Percentiles rank a stretch among this genome's conserved stretches.
These are phyloP conservation scores for Cygnus olor DNA, from an alignment of 2,797 vertebrate genomes.

Conservation along the genomic window DNA sequence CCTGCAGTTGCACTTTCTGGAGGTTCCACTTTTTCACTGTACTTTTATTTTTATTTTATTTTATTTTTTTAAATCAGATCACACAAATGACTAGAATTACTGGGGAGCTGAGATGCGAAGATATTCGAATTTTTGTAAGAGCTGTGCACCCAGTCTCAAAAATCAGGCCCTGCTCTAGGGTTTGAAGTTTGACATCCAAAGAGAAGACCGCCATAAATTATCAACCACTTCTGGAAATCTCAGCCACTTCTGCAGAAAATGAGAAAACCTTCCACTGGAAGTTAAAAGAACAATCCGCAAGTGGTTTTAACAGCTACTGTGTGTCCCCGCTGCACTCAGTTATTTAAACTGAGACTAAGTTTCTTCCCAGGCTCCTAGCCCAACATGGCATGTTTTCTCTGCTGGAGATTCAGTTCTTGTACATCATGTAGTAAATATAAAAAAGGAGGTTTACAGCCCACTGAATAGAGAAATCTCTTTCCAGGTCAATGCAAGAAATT, in stretches of 20 bases:
- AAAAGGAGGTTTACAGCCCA: conserved; percentile 69
- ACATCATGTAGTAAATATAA: conserved; percentile 71
- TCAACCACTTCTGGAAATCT: conserved; percentile 17
- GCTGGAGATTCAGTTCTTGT: conserved; percentile 68
- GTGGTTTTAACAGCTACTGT: conserved; percentile 56
- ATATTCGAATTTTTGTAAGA: not conserved
- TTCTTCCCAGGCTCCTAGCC: conserved; percentile 67
- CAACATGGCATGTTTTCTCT: conserved; percentile 64
- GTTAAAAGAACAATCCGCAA: conserved; percentile 61
- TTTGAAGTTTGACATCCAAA: not conserved
- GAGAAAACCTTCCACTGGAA: conserved; percentile 21
- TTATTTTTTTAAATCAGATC: not conserved
- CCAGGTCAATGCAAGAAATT: conserved; percentile 76
- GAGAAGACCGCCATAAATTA: not conserved
- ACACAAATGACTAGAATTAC: not conserved
- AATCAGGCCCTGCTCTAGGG: not conserved
- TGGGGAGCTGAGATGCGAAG: not conserved
- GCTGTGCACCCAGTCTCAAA: not conserved
- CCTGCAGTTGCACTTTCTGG: not conserved
- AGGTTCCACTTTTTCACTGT: not conserved
- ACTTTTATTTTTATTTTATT: not conserved
- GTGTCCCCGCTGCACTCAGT: not conserved
- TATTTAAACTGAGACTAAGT: conserved; percentile 63
- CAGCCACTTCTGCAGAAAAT: conserved; percentile 1
- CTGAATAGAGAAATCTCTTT: conserved; percentile 73